A percentile compares a stretch with the other conserved stretches of the same genome.
Evolutionary conservation across 2,888 invertebrate genomes (phyloP).

Genomic region (Neoaliturus tenellus): DNA sequence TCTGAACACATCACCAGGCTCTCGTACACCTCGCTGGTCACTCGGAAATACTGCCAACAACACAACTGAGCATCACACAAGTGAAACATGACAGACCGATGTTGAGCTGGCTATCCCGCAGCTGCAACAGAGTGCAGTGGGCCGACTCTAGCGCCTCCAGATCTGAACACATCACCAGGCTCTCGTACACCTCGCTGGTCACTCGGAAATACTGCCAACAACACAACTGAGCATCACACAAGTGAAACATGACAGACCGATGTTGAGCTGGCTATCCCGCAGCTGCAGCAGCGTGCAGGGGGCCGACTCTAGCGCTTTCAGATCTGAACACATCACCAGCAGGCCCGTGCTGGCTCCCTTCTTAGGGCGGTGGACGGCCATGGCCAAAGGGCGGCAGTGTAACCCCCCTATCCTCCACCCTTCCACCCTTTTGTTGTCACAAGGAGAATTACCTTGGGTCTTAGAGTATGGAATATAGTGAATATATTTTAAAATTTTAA

Average conservation of each 20-base stretch:
- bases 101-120: constrained; percentile 78
- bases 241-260: too few species aligned
- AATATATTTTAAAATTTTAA: too few species aligned
- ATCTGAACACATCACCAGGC: constrained; percentile 79
- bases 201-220: constrained; percentile 77
- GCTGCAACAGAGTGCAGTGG: constrained; percentile 75
- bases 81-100: constrained; percentile 80
- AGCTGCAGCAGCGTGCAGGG: constrained; percentile 76
- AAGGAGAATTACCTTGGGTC: too few species aligned
- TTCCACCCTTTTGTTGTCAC: too few species aligned
- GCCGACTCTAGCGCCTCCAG: constrained; percentile 77
- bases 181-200: constrained; percentile 81
- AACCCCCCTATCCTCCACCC: too few species aligned
- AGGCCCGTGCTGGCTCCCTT: too few species aligned
- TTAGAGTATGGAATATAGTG: too few species aligned
- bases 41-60: constrained; percentile 77
- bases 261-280: constrained; percentile 77
- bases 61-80: too few species aligned
- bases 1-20: constrained; percentile 79
- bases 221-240: too few species aligned
- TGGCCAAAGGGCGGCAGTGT: too few species aligned
- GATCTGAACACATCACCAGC: constrained; percentile 78
- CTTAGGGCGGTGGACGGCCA: too few species aligned
- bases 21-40: constrained; percentile 81
- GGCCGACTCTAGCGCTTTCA: constrained; percentile 77